Conservation (phyloP, 2,113 vertebrate genomes). For the Gnathonemus longibarbis region DNA sequence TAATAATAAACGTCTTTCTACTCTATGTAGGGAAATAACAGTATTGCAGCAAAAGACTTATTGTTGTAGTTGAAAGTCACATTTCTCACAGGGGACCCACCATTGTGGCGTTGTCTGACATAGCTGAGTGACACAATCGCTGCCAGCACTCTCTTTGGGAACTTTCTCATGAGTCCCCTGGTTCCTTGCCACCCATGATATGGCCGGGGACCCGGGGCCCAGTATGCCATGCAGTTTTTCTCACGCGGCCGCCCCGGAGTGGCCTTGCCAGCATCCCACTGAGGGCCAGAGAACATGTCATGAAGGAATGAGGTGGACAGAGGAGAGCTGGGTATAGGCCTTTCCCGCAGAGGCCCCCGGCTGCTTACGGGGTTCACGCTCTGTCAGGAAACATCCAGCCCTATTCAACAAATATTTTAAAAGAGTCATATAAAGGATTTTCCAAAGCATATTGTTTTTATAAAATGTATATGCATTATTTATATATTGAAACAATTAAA, state of each 20-base stretch:
- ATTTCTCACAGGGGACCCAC: slow-evolving; percentile 42
- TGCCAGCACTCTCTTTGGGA: neutral
- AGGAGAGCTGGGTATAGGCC: neutral
- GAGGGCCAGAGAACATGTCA: neutral
- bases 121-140: slow-evolving; percentile 35
- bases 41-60: slow-evolving; percentile 48
- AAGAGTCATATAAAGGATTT: neutral
- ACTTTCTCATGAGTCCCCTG: neutral
- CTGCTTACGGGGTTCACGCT: neutral
- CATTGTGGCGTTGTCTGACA: slow-evolving; percentile 37
- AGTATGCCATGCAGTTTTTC: neutral
- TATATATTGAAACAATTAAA: neutral
- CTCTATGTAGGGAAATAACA: slow-evolving; percentile 41
- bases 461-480: neutral
- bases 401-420: neutral
- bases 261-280: neutral
- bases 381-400: neutral
- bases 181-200: neutral
- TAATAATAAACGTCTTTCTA: slow-evolving; percentile 37
- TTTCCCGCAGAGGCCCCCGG: neutral
- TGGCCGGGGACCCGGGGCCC: neutral
- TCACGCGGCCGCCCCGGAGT: neutral
- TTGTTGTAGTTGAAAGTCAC: slow-evolving; percentile 45
- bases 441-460: neutral
- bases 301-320: neutral